Evolutionary conservation across 2,888 invertebrate genomes (phyloP).

Genomic region (Metellina segmentata): DNA sequence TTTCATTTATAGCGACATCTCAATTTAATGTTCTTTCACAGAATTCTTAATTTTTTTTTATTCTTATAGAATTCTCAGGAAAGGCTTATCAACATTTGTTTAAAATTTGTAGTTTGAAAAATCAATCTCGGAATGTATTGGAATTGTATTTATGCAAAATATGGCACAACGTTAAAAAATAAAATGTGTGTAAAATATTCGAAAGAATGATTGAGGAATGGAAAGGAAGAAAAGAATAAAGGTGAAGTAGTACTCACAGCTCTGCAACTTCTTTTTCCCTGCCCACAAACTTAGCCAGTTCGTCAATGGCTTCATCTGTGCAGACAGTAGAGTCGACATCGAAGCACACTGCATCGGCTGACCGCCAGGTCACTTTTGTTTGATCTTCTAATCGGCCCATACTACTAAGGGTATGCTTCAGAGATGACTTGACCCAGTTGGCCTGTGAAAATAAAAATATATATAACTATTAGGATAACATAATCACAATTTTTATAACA

Average conservation of each 20-base stretch:
- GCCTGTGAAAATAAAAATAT: slow-evolving; percentile 15
- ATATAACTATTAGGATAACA: not conserved
- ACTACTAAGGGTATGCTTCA: not conserved
- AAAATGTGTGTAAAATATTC: too few species aligned
- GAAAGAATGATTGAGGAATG: too few species aligned
- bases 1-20: too few species aligned
- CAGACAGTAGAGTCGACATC: slow-evolving; percentile 99
- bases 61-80: too few species aligned
- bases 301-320: slow-evolving; percentile 97
- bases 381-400: slow-evolving; percentile 72
- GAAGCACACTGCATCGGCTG: slow-evolving; percentile 96
- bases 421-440: slow-evolving; percentile 45
- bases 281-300: slow-evolving; percentile 95
- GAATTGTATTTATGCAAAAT: too few species aligned
- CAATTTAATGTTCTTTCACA: too few species aligned
- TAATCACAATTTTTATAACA: not conserved
- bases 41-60: too few species aligned
- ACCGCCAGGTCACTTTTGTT: slow-evolving; percentile 84
- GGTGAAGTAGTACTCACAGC: slow-evolving; percentile 85
- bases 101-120: too few species aligned
- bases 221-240: too few species aligned
- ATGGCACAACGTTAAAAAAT: too few species aligned
- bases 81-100: too few species aligned
- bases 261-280: slow-evolving; percentile 93
- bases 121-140: too few species aligned